Evolutionary conservation across 2,113 vertebrate genomes (phyloP).

Genomic region (Gobiocypris rarus): DNA sequence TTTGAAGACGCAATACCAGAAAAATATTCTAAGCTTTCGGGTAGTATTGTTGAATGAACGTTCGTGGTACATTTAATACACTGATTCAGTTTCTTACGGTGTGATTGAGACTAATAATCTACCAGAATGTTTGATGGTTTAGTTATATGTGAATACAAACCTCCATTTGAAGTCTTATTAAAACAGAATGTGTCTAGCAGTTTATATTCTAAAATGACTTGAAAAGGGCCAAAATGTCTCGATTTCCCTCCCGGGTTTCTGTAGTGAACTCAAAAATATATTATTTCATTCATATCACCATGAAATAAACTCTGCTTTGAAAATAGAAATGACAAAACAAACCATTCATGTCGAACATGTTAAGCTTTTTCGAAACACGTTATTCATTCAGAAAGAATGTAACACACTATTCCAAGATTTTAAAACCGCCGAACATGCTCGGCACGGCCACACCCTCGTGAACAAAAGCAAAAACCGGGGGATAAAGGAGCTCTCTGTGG

Average conservation of each 20-base stretch:
- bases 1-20: slow-evolving; percentile 51
- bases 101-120: slow-evolving; percentile 30
- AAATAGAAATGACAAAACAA: slow-evolving; percentile 31
- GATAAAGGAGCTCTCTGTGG: slow-evolving; percentile 7
- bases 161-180: slow-evolving; percentile 3
- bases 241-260: no score
- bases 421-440: slow-evolving; percentile 21
- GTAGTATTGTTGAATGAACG: slow-evolving; percentile 38
- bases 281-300: slow-evolving; percentile 44
- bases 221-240: neutral
- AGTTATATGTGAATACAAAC: slow-evolving; percentile 31
- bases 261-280: slow-evolving; percentile 37
- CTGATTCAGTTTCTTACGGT: slow-evolving; percentile 32
- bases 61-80: slow-evolving; percentile 46
- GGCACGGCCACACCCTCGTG: slow-evolving; percentile 2
- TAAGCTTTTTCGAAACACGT: neutral
- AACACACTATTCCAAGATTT: slow-evolving; percentile 35
- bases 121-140: slow-evolving; percentile 23
- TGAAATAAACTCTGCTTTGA: slow-evolving; percentile 29
- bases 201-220: neutral
- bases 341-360: slow-evolving; percentile 1
- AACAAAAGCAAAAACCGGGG: slow-evolving; percentile 31
- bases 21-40: slow-evolving; percentile 36
- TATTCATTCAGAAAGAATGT: neutral
- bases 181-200: neutral